Conservation (phyloP, 2,113 vertebrate species). For the Clupea harengus region DNA sequence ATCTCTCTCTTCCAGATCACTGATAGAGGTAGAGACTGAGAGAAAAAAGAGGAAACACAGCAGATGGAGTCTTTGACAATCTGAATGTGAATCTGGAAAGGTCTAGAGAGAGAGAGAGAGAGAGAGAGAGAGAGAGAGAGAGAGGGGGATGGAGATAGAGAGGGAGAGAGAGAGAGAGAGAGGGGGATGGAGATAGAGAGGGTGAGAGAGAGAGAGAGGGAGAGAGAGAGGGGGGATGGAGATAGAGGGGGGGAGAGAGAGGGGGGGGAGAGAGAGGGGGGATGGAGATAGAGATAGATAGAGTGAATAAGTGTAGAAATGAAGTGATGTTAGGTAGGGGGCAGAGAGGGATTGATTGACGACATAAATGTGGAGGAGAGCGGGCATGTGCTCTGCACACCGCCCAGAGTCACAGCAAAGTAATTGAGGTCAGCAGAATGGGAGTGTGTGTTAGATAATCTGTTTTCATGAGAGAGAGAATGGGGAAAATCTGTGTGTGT, state of each 20-base stretch:
- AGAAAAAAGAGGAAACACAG: too few relatives aligned
- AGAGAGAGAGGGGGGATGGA: not conserved
- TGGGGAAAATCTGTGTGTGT: not conserved
- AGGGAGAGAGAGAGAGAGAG: too few relatives aligned
- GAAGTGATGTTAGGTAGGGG: not conserved
- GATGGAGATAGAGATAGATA: not conserved
- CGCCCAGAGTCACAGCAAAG: not conserved
- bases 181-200: too few relatives aligned
- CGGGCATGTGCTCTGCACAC: not conserved
- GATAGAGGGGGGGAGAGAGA: too few relatives aligned
- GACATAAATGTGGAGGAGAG: not conserved
- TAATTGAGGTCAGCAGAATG: not conserved
- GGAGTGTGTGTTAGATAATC: slow-evolving; percentile 1
- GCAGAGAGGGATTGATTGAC: not conserved
- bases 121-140: too few relatives aligned
- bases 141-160: too few relatives aligned
- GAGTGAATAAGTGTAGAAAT: not conserved
- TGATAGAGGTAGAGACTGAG: too few relatives aligned
- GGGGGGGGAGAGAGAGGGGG: not conserved
- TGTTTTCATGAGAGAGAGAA: not conserved
- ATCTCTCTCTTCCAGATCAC: too few relatives aligned
- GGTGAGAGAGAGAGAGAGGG: too few relatives aligned
- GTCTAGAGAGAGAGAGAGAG: too few relatives aligned
- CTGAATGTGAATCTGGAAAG: too few relatives aligned
- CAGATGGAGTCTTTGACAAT: too few relatives aligned